Evolutionary conservation across 2,888 invertebrate genomes (phyloP), one percentile per base, ranked within the genome.

Genomic region (Miltochrista miniata): DNA sequence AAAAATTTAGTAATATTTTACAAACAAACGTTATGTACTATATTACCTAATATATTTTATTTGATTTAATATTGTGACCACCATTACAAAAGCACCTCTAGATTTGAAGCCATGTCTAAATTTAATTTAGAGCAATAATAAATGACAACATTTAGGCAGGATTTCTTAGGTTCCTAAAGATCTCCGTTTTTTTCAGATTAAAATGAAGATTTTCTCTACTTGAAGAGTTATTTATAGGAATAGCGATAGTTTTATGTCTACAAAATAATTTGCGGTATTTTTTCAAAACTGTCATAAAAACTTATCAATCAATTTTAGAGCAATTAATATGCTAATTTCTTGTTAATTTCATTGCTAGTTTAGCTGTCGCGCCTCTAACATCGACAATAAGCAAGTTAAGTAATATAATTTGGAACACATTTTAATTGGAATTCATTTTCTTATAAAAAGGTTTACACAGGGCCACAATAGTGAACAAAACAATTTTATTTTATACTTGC

Each of bases 321-420:
- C 5, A 24, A 24, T 24, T 50, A 47, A 37, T 43, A 45, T 50
- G 45, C 40, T 14, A 48, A 47, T 42, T 54, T 62, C 52, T 56
- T 13, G 1, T 56, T 52, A 50, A 52, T 54, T 9, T 30, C 40
- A 41, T 36, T 13, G 12, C 15, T 54, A 60, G 1, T n/a, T 13
- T 45, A 31, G 13, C 38, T 33, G 29, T 30, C 45, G 8, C 40
- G 38, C 54, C 56, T 50, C 54, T 43, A 48, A 54, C 48, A 53
- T 11, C 33, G 35, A 51, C 62, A 52, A 51, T 51, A 47, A 56
- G 67, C 68, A 72, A 73, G 61, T 35, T 38, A n/a, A n/a, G n/a
- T n/a, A 64, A 61, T 66, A 49, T 42, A 58, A 63, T 60, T 65
- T 65, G 61, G 73, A 72, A 73, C 72, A 73, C 72, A 62, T 57